Conservation (phyloP, 2,797 vertebrate species). For the Crypturellus tataupa region DNA sequence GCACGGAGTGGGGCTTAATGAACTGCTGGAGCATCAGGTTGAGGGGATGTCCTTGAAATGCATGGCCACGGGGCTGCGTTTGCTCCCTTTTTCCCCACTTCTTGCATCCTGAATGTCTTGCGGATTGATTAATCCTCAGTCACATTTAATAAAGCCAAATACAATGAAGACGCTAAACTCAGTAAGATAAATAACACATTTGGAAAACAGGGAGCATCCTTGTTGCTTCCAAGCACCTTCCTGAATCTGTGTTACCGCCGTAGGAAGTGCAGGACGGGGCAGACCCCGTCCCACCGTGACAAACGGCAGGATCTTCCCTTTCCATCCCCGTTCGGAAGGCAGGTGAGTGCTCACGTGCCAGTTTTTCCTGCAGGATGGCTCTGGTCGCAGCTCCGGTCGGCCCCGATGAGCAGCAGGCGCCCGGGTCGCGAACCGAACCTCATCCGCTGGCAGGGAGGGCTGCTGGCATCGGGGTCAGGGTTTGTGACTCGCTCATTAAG, state of each 20-base stretch:
- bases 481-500: not conserved
- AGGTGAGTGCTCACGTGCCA: not conserved
- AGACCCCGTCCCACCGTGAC: not conserved
- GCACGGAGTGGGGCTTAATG: not conserved
- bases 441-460: not conserved
- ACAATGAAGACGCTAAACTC: not conserved
- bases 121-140: not conserved
- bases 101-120: accelerated
- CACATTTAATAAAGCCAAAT: not conserved
- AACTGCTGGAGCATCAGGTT: not conserved
- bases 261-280: not conserved
- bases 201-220: not conserved
- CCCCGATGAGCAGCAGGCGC: accelerated
- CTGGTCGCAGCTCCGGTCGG: not conserved
- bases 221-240: not conserved
- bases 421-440: not conserved
- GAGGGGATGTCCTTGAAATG: not conserved
- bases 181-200: not conserved
- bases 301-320: not conserved
- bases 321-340: not conserved
- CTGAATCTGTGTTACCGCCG: not conserved
- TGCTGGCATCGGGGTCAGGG: not conserved
- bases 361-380: not conserved
- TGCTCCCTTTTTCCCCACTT: not conserved
- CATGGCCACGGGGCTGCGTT: not conserved